Evolutionary conservation across 2,888 invertebrate genomes (phyloP).

Genomic region (Anthrax anthrax): DNA sequence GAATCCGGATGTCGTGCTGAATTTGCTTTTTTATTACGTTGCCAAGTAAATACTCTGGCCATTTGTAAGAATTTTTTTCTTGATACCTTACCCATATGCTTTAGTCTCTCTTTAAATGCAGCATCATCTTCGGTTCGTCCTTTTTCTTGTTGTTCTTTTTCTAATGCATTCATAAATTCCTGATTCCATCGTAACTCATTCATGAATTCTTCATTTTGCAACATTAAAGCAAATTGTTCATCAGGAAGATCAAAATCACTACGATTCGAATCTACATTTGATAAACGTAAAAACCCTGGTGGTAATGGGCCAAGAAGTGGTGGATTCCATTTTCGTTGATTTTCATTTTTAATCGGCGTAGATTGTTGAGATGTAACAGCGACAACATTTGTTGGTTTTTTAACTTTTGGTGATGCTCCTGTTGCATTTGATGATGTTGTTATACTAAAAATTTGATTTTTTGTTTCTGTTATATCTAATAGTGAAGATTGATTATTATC

Average conservation of each 20-base stretch:
- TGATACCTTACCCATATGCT: constrained; percentile 73
- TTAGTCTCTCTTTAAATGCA: constrained; percentile 58
- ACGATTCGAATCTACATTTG: constrained; percentile 10
- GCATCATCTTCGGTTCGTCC: constrained; percentile 50
- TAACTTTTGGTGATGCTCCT: constrained; percentile 33
- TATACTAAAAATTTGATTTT: neutral
- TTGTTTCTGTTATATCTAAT: neutral
- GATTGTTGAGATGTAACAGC: neutral
- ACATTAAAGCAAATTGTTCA: constrained; percentile 68
- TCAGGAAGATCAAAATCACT: constrained; percentile 57
- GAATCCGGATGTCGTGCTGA: constrained; percentile 40
- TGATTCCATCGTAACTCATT: constrained; percentile 71
- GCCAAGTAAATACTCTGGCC: constrained; percentile 60
- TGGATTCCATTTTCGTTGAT: constrained; percentile 49
- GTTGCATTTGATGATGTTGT: constrained; percentile 13
- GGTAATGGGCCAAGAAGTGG: constrained; percentile 65
- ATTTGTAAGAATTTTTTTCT: constrained; percentile 68
- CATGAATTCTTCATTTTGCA: constrained; percentile 86
- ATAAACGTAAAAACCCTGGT: constrained; percentile 55
- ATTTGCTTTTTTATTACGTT: constrained; percentile 39
- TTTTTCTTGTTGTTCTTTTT: constrained; percentile 50
- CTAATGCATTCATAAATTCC: constrained; percentile 72
- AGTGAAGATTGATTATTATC: constrained; percentile 11
- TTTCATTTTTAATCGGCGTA: neutral
- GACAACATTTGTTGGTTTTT: constrained; percentile 8